These are phyloP conservation scores for Drosophila cracens DNA, from an alignment of 2,888 invertebrate genomes.

Conservation along the genomic window DNA sequence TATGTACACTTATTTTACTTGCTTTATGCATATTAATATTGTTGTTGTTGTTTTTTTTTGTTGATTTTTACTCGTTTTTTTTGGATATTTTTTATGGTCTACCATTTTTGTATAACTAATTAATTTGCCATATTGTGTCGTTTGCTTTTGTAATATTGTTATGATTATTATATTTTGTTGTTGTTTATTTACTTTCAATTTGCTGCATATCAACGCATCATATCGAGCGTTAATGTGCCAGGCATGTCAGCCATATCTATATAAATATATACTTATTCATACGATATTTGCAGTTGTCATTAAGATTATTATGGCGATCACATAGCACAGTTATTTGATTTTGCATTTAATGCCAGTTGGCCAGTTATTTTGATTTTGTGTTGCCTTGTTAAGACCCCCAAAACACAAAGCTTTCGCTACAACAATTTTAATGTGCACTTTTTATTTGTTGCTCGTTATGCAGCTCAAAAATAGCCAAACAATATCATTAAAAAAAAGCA, in stretches of 20 bases:
- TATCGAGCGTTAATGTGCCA: constrained; percentile 65
- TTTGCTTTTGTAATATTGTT: constrained; percentile 61
- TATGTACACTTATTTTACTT: constrained; percentile 27
- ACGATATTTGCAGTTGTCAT: constrained; percentile 61
- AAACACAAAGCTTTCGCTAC: constrained; percentile 51
- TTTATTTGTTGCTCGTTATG: constrained; percentile 1
- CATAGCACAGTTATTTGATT: constrained; percentile 71
- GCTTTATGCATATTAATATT: constrained; percentile 17
- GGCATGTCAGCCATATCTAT: constrained; percentile 50
- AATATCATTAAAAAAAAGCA: constrained; percentile 13
- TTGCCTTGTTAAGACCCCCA: constrained; percentile 24
- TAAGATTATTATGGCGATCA: constrained; percentile 68
- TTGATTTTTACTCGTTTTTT: constrained; percentile 34
- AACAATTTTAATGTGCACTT: constrained; percentile 60
- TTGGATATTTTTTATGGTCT: constrained; percentile 43
- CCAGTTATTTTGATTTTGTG: constrained; percentile 36
- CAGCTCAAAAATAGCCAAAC: constrained; percentile 14
- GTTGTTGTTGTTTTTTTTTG: constrained; percentile 14
- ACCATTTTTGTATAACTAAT: constrained; percentile 74
- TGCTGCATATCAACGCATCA: constrained; percentile 66
- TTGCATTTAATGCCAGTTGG: constrained; percentile 65
- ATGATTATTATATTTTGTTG: constrained; percentile 20
- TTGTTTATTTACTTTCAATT: constrained; percentile 72
- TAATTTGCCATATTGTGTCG: constrained; percentile 75
- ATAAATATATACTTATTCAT: constrained; percentile 11